Base-by-base conservation (phyloP, 2,888 invertebrate genomes). In the Aporophyla nigra region DNA sequence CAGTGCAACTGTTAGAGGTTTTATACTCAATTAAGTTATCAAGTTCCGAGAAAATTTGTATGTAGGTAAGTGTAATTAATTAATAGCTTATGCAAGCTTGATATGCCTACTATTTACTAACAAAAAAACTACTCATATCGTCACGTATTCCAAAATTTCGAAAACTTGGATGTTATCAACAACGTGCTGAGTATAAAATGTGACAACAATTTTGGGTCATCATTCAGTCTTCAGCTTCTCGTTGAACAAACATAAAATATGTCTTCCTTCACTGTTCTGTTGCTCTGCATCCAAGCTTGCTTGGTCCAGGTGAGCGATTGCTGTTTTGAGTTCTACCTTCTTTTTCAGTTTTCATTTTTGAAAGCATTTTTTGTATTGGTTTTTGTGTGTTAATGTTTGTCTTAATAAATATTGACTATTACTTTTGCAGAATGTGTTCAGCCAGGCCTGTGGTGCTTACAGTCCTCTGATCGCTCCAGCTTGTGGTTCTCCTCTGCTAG, bases 21-120 rank as follows among this genome's bases (percentile, higher is more conserved):
- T 67, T 82, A 82, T 78, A 78, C 62, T 53, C 0, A 5, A 33
- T 7, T 2, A 0, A 3, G 12, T 43, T 69, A 72, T 74, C 61
- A 71, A 54, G 0, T 76, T 80, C 51, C 5, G n/a, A 46, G 51
- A 59, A 70, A 16, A 16, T 12, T 2, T 1, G 19, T 71, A 70
- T 54, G 3, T 68, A 51, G 66, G 59, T 51, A 27, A 56, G 6
- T 27, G n/a, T 46, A 21, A 72, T 61, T 62, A 58, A 74, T 62
- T 49, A 33, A 40, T 63, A 68, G 54, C 43, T 82, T 80, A 7
- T 19, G 70, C 40, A 74, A 80, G 54, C 14, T 12, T 7, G 76
- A 72, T 80, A 79, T 79, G 62, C 49, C 10, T 24, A 33, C 21
- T 58, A 63, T 71, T 75, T 63, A 75, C 6, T 1, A 51, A 71